Conservation (phyloP, 2,888 invertebrate species). For the Dugesia japonica region DNA sequence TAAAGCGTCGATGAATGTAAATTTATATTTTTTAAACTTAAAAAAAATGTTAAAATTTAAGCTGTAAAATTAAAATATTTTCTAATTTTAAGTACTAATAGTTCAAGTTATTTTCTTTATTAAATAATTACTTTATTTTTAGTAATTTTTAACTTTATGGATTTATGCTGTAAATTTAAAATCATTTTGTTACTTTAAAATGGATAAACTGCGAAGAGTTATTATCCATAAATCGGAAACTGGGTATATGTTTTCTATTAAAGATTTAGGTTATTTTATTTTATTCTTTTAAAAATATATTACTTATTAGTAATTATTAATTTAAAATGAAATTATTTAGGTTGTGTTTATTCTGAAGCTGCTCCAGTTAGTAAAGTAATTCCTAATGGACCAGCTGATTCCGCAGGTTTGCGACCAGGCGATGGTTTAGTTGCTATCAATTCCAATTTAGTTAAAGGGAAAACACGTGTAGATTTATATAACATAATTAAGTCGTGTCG, state of each 20-base stretch:
- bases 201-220: not conserved
- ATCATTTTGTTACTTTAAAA: not conserved
- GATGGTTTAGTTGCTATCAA: conserved; percentile 30
- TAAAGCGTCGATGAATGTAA: conserved; percentile 8
- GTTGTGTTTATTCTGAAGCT: conserved; percentile 4
- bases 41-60: no score
- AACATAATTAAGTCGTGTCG: not conserved
- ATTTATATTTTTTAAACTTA: not conserved
- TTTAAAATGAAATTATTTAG: no score
- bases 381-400: conserved; percentile 27
- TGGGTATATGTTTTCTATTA: not conserved
- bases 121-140: not conserved
- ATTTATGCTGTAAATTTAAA: not conserved
- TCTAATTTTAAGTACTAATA: no score
- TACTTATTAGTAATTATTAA: no score
- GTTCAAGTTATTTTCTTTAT: no score
- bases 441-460: not conserved
- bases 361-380: conserved; percentile 27
- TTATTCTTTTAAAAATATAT: no score
- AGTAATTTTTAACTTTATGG: not conserved
- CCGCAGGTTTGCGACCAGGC: conserved; percentile 21
- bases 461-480: not conserved
- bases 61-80: no score
- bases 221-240: not conserved
- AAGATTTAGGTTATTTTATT: not conserved